Conservation (phyloP, 2,797 vertebrate species). For the Danio aesculapii region DNA sequence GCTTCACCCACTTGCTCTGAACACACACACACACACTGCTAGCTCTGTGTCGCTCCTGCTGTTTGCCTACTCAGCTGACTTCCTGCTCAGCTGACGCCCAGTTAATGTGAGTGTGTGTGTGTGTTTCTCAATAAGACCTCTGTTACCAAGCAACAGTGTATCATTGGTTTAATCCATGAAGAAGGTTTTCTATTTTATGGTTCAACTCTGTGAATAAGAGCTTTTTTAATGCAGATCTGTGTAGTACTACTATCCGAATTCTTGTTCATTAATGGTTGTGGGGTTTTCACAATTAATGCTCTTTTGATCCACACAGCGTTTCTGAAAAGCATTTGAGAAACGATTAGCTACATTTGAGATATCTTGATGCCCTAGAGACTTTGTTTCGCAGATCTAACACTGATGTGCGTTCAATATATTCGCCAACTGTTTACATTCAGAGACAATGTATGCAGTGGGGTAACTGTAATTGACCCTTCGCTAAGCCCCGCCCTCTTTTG, state of each 20-base stretch:
- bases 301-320: not conserved
- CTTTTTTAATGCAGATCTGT: slow-evolving; percentile 11
- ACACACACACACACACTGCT: slow-evolving; percentile 52
- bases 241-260: not conserved
- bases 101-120: slow-evolving; percentile 64
- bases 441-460: too few species aligned
- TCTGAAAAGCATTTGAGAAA: not conserved
- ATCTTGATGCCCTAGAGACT: too few species aligned
- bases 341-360: not conserved
- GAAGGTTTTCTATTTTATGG: slow-evolving; percentile 30
- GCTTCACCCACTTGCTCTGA: too few species aligned
- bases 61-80: slow-evolving; percentile 66
- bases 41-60: slow-evolving; percentile 58
- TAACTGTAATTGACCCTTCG: too few species aligned
- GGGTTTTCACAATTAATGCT: not conserved
- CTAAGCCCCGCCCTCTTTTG: too few species aligned
- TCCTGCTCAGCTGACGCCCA: slow-evolving; percentile 67
- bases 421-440: too few species aligned
- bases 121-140: slow-evolving; percentile 43
- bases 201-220: slow-evolving; percentile 12
- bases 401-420: too few species aligned
- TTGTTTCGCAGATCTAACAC: too few species aligned
- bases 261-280: not conserved
- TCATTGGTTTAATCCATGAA: slow-evolving; percentile 60
- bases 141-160: slow-evolving; percentile 74